Evolutionary conservation across 2,888 invertebrate genomes (phyloP).

Genomic region (Nebria salina): DNA sequence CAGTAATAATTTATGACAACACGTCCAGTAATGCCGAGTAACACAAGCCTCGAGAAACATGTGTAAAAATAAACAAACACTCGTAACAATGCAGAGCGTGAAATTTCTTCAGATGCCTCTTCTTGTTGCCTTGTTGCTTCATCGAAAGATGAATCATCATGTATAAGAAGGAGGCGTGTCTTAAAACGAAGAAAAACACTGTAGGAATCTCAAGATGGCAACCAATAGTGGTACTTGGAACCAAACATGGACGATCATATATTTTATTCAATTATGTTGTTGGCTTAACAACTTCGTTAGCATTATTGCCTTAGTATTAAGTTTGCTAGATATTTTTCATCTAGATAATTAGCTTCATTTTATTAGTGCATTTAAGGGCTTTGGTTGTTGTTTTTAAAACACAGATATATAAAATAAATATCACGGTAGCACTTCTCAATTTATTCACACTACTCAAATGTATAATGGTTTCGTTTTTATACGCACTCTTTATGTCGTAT

Average conservation of each 20-base stretch:
- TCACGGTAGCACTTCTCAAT: neutral
- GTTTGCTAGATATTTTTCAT: no score
- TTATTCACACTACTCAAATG: neutral
- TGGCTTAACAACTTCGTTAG: neutral
- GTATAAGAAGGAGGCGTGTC: slow-evolving; percentile 30
- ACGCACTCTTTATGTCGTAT: neutral
- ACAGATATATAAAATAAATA: neutral
- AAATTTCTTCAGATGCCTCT: neutral
- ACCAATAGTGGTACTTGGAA: neutral
- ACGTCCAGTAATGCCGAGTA: slow-evolving; percentile 19
- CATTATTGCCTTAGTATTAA: no score
- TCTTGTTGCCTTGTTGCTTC: slow-evolving; percentile 24
- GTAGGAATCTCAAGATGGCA: slow-evolving; percentile 37
- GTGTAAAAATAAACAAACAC: slow-evolving; percentile 20
- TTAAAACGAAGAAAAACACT: slow-evolving; percentile 32
- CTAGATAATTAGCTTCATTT: no score
- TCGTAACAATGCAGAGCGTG: slow-evolving; percentile 3
- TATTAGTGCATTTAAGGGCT: no score
- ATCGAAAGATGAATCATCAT: slow-evolving; percentile 33
- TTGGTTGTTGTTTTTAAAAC: no score
- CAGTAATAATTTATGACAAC: slow-evolving; percentile 26
- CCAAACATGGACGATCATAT: neutral
- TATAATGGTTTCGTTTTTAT: neutral
- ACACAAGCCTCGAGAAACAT: slow-evolving; percentile 9
- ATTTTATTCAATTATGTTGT: neutral